These are phyloP conservation scores for Cremastinae sp. DNA, from an alignment of 2,888 invertebrate species.

Conservation along the genomic window DNA sequence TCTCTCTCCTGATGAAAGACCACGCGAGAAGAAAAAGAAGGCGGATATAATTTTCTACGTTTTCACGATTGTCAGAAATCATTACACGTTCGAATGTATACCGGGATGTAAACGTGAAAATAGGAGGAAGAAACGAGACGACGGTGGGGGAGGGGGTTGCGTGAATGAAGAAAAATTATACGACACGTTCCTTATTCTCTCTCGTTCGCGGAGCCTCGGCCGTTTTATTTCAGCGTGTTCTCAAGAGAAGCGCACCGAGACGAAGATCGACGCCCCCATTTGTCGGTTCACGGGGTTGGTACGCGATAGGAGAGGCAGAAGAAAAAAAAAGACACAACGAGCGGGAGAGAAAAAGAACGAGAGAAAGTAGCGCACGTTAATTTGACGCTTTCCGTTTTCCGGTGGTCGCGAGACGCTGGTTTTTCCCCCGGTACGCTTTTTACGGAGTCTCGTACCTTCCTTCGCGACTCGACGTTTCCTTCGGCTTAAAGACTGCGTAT, in stretches of 20 bases:
- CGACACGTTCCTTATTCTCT: slow-evolving; percentile 16
- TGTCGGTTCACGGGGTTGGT: slow-evolving; percentile 50
- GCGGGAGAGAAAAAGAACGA: slow-evolving; percentile 2
- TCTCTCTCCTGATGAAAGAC: slow-evolving; percentile 43
- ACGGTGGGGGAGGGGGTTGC: too few relatives aligned
- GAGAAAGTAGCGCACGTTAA: slow-evolving; percentile 60
- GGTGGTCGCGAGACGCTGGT: slow-evolving; percentile 55
- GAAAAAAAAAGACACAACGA: too few relatives aligned
- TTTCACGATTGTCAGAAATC: slow-evolving; percentile 63
- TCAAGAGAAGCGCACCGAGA: slow-evolving; percentile 59
- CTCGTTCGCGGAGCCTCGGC: not conserved
- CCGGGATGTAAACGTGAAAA: slow-evolving; percentile 50
- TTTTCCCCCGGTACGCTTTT: slow-evolving; percentile 58
- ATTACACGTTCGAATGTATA: slow-evolving; percentile 59
- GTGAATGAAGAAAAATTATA: slow-evolving; percentile 54
- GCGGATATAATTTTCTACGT: slow-evolving; percentile 58
- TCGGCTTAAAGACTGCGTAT: too few relatives aligned
- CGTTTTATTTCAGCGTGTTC: slow-evolving; percentile 31
- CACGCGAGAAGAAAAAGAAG: not conserved
- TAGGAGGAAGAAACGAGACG: too few relatives aligned
- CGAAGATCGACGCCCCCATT: slow-evolving; percentile 60
- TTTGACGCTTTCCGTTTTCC: slow-evolving; percentile 67
- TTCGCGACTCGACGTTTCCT: slow-evolving; percentile 55
- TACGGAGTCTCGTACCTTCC: slow-evolving; percentile 23
- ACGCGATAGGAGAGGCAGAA: slow-evolving; percentile 40